Conservation (phyloP, 2,113 vertebrate species). For the Struthio camelus region DNA sequence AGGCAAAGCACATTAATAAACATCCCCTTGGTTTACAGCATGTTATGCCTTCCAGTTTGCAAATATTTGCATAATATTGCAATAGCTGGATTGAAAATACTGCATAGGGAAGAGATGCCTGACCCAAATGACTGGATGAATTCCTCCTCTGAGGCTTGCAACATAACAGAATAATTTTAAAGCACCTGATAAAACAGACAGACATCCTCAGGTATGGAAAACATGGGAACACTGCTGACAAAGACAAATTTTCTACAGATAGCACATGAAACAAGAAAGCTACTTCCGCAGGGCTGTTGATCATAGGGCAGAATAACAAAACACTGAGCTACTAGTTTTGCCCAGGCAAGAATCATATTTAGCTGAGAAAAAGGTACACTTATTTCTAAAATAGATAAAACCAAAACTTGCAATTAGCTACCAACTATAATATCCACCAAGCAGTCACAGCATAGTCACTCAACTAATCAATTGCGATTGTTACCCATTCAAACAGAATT, state of each 20-base stretch:
- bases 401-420: background rate
- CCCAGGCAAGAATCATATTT: background rate
- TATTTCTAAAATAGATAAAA: background rate
- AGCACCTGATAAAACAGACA: constrained; percentile 27
- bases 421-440: background rate
- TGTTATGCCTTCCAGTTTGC: background rate
- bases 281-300: background rate
- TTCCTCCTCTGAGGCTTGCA: background rate
- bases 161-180: background rate
- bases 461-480: background rate
- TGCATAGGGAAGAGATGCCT: background rate
- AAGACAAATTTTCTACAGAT: background rate
- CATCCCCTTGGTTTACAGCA: background rate
- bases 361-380: background rate
- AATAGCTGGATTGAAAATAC: background rate
- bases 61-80: background rate
- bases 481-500: background rate
- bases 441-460: background rate
- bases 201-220: background rate
- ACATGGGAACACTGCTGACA: background rate
- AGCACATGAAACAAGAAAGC: background rate
- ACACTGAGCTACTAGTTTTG: background rate
- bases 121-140: background rate
- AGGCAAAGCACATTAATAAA: background rate
- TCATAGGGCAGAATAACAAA: background rate